A percentile compares a stretch with the other conserved stretches of the same genome.
phyloP scores from a whole-genome alignment of 2,113 vertebrate genomes.

The Oncorhynchus keta region DNA sequence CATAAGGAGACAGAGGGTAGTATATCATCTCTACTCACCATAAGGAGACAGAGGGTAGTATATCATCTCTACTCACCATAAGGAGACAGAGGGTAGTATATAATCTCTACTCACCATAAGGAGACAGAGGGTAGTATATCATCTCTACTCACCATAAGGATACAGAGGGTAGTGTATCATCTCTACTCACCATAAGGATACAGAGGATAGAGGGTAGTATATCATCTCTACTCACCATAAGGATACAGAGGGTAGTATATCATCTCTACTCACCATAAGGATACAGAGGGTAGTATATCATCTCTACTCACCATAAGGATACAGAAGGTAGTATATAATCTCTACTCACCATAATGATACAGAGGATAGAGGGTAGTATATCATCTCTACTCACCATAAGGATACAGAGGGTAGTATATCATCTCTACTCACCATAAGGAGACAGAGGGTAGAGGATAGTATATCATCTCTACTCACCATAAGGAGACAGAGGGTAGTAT shows the following conservation, averaged over 20 bases:
- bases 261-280: neutral
- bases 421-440: constrained; percentile 72
- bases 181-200: constrained; percentile 61
- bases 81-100: neutral
- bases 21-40: no score
- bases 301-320: no score
- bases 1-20: neutral
- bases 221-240: neutral
- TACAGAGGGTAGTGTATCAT: neutral
- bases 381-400: neutral
- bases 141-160: neutral
- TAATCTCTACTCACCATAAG: no score
- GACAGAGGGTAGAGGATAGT: constrained; percentile 31
- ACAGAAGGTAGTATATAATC: neutral
- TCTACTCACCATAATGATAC: neutral
- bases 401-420: neutral
- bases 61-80: constrained; percentile 65
- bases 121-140: neutral
- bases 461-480: no score
- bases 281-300: neutral
- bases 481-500: no score
- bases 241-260: neutral
- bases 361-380: neutral
- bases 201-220: no score
- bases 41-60: neutral